These are phyloP conservation scores for Ryuthela nishihirai DNA, from an alignment of 2,888 invertebrate species.

Conservation along the genomic window DNA sequence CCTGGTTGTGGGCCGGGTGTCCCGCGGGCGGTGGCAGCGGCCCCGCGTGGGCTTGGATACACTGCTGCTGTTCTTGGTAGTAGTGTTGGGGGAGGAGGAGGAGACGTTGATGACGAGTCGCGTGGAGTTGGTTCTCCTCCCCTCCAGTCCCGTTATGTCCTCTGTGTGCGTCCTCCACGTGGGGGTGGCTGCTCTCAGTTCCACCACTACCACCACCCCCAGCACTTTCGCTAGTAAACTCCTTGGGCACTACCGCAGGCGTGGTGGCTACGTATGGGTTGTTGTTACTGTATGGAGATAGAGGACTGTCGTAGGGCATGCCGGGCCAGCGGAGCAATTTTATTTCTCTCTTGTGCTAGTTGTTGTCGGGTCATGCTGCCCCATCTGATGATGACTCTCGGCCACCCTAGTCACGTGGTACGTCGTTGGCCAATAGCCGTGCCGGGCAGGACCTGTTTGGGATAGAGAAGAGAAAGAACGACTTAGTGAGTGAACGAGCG, in stretches of 20 bases:
- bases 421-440: slow-evolving; percentile 12
- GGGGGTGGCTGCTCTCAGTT: slow-evolving; percentile 7
- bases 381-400: slow-evolving; percentile 17
- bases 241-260: slow-evolving; percentile 7
- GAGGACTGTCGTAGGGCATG: slow-evolving; percentile 25
- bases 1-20: too few relatives aligned
- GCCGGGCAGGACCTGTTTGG: slow-evolving; percentile 23
- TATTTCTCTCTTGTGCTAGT: background rate
- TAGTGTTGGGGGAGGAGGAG: slow-evolving; percentile 10
- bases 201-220: slow-evolving; percentile 14
- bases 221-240: slow-evolving; percentile 8
- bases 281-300: slow-evolving; percentile 22
- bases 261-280: slow-evolving; percentile 8
- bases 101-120: slow-evolving; percentile 5
- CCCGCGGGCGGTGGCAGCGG: too few relatives aligned
- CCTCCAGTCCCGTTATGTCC: slow-evolving; percentile 6
- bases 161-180: background rate
- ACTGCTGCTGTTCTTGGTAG: too few relatives aligned
- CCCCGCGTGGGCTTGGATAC: too few relatives aligned
- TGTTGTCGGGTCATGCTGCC: slow-evolving; percentile 17
- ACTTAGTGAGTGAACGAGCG: slow-evolving; percentile 24
- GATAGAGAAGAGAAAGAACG: background rate
- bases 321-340: slow-evolving; percentile 1
- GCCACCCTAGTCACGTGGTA: slow-evolving; percentile 26
- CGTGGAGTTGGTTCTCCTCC: background rate